A percentile compares a stretch with the other conserved stretches of the same genome.
phyloP scores from a whole-genome alignment of 2,888 invertebrate species.

The Latrodectus hesperus region DNA sequence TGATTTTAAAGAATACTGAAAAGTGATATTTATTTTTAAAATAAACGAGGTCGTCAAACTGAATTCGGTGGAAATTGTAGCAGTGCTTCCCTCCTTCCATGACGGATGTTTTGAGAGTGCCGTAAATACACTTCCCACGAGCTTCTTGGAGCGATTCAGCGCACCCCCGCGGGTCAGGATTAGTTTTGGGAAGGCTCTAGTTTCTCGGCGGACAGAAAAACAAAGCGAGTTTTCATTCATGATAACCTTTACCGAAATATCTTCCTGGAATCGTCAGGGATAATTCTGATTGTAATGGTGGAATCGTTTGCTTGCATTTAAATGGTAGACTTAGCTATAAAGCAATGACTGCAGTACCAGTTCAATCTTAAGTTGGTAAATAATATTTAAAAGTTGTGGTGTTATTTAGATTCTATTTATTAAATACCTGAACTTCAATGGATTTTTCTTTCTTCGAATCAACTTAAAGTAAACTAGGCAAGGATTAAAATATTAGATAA shows the following conservation, averaged over 20 bases:
- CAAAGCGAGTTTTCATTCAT: not conserved
- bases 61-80: not conserved
- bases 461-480: too few relatives aligned
- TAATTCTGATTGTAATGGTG: too few relatives aligned
- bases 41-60: slow-evolving; percentile 2
- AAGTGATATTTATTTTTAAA: slow-evolving; percentile 1
- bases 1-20: not conserved
- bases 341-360: too few relatives aligned
- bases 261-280: not conserved
- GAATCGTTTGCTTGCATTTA: too few relatives aligned
- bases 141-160: not conserved
- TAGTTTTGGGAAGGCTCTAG: not conserved
- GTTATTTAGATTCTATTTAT: too few relatives aligned
- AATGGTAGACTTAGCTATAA: too few relatives aligned
- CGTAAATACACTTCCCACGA: slow-evolving; percentile 1
- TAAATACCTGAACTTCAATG: too few relatives aligned
- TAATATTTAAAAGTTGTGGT: too few relatives aligned
- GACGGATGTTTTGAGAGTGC: not conserved
- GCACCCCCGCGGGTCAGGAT: slow-evolving; percentile 5
- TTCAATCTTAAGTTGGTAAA: too few relatives aligned
- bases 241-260: not conserved
- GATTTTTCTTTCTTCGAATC: too few relatives aligned
- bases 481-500: too few relatives aligned
- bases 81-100: not conserved
- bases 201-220: not conserved